Evolutionary conservation across 2,797 vertebrate genomes (phyloP).

Genomic region (Balearica regulorum): DNA sequence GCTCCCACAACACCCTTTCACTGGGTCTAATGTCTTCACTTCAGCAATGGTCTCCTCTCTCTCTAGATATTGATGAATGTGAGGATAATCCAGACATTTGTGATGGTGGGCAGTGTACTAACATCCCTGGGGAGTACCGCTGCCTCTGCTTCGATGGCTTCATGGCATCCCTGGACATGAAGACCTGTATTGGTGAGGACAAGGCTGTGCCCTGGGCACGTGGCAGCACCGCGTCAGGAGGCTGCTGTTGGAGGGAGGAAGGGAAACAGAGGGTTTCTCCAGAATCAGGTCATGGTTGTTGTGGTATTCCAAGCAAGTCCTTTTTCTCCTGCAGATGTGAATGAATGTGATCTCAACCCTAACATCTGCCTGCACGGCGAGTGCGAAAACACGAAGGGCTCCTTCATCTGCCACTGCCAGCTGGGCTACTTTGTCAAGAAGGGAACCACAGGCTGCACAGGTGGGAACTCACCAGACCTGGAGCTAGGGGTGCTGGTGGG

Average conservation of each 20-base stretch:
- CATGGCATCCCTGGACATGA: constrained; percentile 90
- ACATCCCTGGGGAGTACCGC: constrained; percentile 88
- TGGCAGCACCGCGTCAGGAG: accelerated
- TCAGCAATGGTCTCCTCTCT: not conserved
- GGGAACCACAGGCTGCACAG: constrained; percentile 90
- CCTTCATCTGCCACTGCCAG: constrained; percentile 94
- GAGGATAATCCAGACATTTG: constrained; percentile 90
- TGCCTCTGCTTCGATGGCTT: constrained; percentile 93
- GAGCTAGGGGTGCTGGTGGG: not conserved
- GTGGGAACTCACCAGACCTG: constrained; percentile 54
- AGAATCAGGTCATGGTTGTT: accelerated
- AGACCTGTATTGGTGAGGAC: constrained; percentile 86
- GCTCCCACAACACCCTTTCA: not conserved
- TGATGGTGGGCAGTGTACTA: constrained; percentile 89
- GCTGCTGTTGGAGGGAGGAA: not conserved
- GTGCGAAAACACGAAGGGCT: constrained; percentile 94
- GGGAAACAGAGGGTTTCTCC: not conserved
- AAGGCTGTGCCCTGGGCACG: not conserved
- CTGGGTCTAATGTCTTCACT: not conserved
- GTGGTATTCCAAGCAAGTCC: not conserved
- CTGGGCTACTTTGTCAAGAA: constrained; percentile 90
- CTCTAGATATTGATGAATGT: constrained; percentile 90
- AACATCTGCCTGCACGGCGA: constrained; percentile 93
- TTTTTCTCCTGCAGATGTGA: constrained; percentile 80
- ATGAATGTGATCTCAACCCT: constrained; percentile 91